A percentile compares a stretch with the other conserved stretches of the same genome.
phyloP scores from a whole-genome alignment of 2,113 vertebrate genomes.

The Heterotilapia buettikoferi region DNA sequence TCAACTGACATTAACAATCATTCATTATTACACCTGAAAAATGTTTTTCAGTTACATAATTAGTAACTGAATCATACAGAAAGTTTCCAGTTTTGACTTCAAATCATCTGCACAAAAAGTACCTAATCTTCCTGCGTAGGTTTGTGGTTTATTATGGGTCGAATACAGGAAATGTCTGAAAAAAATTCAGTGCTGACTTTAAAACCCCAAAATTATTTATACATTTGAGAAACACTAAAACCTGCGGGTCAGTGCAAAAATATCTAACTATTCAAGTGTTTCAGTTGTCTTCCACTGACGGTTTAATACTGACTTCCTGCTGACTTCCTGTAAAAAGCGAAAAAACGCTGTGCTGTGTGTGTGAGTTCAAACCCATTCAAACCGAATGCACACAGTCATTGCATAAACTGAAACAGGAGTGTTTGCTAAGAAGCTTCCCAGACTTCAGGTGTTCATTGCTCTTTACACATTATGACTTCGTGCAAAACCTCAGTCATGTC shows the following conservation, averaged over 20 bases:
- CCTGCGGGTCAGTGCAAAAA: accelerated
- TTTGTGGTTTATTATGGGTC: not conserved
- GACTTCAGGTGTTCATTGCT: accelerated
- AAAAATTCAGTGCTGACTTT: not conserved
- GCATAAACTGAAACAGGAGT: not conserved
- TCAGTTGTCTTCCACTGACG: not conserved
- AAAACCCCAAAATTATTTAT: not conserved
- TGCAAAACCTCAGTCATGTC: not conserved
- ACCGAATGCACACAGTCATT: not conserved
- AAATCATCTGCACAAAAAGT: not conserved
- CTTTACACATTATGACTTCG: not conserved
- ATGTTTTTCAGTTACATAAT: not conserved
- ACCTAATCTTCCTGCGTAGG: not conserved
- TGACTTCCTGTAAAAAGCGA: accelerated
- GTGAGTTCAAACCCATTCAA: not conserved
- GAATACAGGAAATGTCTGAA: not conserved
- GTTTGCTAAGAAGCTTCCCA: not conserved
- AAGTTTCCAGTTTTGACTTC: not conserved
- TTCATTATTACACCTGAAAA: not conserved
- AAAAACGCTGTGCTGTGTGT: not conserved
- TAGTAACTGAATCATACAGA: not conserved
- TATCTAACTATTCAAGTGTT: not conserved
- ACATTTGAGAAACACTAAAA: not conserved
- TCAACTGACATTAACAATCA: not conserved
- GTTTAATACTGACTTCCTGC: not conserved